Evolutionary conservation across 2,797 vertebrate species (phyloP).

Genomic region (Eulemur coronatus): DNA sequence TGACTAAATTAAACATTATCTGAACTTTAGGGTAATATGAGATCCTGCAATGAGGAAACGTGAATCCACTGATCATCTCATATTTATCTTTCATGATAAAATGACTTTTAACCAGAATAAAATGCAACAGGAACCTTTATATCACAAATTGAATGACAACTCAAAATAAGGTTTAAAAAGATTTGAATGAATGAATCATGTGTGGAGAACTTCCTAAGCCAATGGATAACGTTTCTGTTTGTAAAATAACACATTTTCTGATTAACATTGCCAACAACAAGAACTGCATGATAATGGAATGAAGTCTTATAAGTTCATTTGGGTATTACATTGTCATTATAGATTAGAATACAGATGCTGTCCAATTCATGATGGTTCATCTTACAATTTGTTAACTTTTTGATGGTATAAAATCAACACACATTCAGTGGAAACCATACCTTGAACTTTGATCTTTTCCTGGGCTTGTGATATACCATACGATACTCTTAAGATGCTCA

Average conservation of each 20-base stretch:
- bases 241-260: slow-evolving; percentile 34
- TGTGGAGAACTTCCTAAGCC: not conserved
- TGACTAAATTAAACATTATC: not conserved
- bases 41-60: not conserved
- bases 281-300: not conserved
- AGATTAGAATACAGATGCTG: not conserved
- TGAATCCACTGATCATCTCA: not conserved
- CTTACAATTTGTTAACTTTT: not conserved
- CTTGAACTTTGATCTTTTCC: not conserved
- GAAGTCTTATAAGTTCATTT: not conserved
- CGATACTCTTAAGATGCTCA: not conserved
- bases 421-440: not conserved
- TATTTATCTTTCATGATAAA: slow-evolving; percentile 47
- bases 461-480: not conserved
- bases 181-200: slow-evolving; percentile 7
- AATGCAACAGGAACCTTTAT: slow-evolving; percentile 28
- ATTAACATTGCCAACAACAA: not conserved
- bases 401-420: not conserved
- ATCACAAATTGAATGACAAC: slow-evolving; percentile 39
- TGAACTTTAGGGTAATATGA: not conserved
- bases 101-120: slow-evolving; percentile 23
- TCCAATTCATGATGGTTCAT: not conserved
- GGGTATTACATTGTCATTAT: not conserved
- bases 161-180: slow-evolving; percentile 14
- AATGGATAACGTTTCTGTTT: not conserved